Evolutionary conservation across 2,113 vertebrate genomes (phyloP).

Genomic region (Prunella fulvescens): DNA sequence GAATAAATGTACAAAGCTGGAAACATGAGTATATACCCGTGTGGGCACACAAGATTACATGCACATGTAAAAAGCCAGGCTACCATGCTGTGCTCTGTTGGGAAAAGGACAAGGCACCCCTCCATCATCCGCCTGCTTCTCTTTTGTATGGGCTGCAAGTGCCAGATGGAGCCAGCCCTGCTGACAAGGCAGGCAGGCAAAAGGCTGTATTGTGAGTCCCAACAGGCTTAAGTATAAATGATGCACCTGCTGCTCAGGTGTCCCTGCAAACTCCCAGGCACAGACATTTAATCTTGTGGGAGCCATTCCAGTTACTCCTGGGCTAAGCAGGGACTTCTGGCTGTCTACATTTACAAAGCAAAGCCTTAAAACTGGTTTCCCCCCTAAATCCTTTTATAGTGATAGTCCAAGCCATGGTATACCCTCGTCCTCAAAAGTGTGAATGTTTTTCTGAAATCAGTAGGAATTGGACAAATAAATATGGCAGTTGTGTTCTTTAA

Average conservation of each 20-base stretch:
- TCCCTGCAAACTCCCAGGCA: background rate
- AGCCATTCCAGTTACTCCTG: background rate
- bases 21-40: background rate
- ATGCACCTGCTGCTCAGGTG: conserved; percentile 12
- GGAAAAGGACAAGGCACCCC: background rate
- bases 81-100: background rate
- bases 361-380: background rate
- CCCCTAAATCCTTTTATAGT: background rate
- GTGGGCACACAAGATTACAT: background rate
- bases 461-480: background rate
- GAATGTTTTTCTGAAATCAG: background rate
- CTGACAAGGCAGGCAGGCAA: background rate
- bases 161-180: background rate
- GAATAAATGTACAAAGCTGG: background rate
- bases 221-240: background rate
- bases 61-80: background rate
- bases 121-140: background rate
- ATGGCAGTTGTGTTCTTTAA: background rate
- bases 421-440: background rate
- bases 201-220: background rate
- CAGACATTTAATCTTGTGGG: background rate
- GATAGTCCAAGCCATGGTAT: background rate
- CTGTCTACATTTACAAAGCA: background rate
- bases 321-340: background rate
- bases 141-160: background rate